Evolutionary conservation across 2,113 vertebrate genomes (phyloP), one percentile per base, ranked within the genome.

Genomic region (Phyllostomus hastatus): DNA sequence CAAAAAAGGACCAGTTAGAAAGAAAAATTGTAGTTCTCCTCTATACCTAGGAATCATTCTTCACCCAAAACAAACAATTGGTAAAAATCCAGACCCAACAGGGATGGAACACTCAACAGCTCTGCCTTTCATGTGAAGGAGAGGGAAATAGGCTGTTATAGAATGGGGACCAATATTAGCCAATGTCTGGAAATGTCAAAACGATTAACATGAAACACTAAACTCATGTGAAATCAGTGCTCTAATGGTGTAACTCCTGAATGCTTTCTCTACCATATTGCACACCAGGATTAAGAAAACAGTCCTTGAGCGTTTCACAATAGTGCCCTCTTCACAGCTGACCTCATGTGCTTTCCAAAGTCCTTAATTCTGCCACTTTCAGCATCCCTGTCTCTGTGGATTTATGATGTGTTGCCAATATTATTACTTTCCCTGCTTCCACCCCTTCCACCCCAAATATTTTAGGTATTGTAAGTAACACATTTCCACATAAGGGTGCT

Each of bases 391-490:
- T 98, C 48, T 75, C 96, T 82, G 90, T 81, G 95, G 98, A 98
- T 98, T 98, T 98, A 98, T 97, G 97, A 96, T 72, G 97, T 97
- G 97, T 94, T 98, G 96, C 98, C 97, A 95, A 82, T 90, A 92
- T 90, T 96, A 96, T 96, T 91, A 94, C 82, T 93, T 96, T 94
- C 33, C 96, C 97, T 97, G 94, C 94, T 97, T 96, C 97, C 95
- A 96, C 95, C 90, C 43, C 59, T 95, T 94, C 90, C 87, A 96
- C 79, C 91, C 97, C 95, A 97, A 98, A 97, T 96, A 97, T 94
- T 97, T 92, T 97, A 98, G 97, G 96, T 94, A 61, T 97, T 98
- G 97, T 97, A 97, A 97, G 92, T 97, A 97, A 97, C 98, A 98
- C 0, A 4, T 93, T 98, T 97, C 97, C 41, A 1, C 96, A 96